Percentiles rank a stretch among this genome's conserved stretches.
Conservation (phyloP, 2,113 vertebrate species). For the Glareola pratincola region DNA sequence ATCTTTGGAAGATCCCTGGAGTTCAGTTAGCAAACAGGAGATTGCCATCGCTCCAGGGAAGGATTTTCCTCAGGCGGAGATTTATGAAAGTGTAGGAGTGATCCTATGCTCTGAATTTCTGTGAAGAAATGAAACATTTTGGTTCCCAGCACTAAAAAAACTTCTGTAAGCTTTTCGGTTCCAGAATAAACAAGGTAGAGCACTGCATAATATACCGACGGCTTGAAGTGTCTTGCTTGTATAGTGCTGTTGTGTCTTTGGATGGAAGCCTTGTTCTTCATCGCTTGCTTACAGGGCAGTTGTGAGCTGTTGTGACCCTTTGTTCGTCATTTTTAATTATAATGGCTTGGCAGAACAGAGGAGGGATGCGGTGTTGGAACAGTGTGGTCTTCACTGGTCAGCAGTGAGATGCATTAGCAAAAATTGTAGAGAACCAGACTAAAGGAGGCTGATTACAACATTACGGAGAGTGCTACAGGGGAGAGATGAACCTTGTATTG, state of each 20-base stretch:
- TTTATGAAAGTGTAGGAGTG: conserved; percentile 8
- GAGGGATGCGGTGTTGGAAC: neutral
- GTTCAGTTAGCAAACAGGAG: conserved; percentile 52
- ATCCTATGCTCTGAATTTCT: neutral
- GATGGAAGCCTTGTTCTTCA: conserved; percentile 37
- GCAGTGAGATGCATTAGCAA: neutral
- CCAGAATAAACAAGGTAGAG: neutral
- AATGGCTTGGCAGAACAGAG: conserved; percentile 39
- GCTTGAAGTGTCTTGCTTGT: neutral
- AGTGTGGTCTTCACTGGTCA: neutral
- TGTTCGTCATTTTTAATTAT: conserved; percentile 13
- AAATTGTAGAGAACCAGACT: neutral
- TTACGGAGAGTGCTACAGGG: neutral
- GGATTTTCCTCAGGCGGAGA: conserved; percentile 3
- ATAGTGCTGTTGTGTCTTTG: neutral
- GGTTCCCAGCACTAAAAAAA: neutral
- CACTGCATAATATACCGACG: neutral
- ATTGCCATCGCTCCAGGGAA: conserved; percentile 20
- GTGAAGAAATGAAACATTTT: conserved; percentile 16
- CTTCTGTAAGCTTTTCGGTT: conserved; percentile 15
- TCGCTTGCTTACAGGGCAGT: conserved; percentile 28
- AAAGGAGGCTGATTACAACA: neutral
- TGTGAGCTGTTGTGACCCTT: conserved; percentile 38
- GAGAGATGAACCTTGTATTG: neutral
- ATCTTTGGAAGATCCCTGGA: conserved; percentile 11